Base-by-base conservation (phyloP, 2,113 vertebrate species). In the Erythrocercus mccallii region DNA sequence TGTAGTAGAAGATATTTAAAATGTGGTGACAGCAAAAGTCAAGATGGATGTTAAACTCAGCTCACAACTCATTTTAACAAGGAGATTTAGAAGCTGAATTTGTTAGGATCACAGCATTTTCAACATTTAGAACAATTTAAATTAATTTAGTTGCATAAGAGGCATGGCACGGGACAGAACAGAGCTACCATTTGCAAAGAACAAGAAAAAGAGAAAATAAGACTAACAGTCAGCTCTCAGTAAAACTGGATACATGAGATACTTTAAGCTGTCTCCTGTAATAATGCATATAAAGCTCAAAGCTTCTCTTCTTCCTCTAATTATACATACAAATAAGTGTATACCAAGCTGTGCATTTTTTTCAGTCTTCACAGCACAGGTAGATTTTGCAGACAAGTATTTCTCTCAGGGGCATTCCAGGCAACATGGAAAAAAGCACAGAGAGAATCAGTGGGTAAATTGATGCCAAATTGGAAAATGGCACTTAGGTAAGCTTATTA, bases 401-500 rank as follows among this genome's bases (percentile, higher is more conserved):
- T 95, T 80, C 48, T 76, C 21, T 86, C 19, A 57, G 40, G 21
- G 35, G 4, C 68, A 78, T 78, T 77, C 27, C 15, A 86, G 50
- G 47, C 30, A 71, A 35, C 48, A 23, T 37, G 35, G 60, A 88
- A 77, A 47, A 88, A 90, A 81, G 16, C 20, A 66, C 25, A 11
- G 42, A 48, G 48, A 89, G 25, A 85, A 27, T 90, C 82, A 81
- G 47, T 40, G 37, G 22, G 44, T 74, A 81, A 97, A 92, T 87
- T 95, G 64, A 81, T 95, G 95, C 93, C 96, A 83, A 92, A 77
- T 94, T 90, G 86, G 74, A 93, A 94, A 95, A 93, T 90, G 77
- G 60, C 91, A 94, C 89, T 94, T 96, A 72, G 5, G 62, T 51
- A 86, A 96, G 56, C 83, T 94, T 86, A 91, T 96, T 88, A 76